These are phyloP conservation scores for Nymphalis polychloros DNA, from an alignment of 2,888 invertebrate genomes.

Conservation along the genomic window DNA sequence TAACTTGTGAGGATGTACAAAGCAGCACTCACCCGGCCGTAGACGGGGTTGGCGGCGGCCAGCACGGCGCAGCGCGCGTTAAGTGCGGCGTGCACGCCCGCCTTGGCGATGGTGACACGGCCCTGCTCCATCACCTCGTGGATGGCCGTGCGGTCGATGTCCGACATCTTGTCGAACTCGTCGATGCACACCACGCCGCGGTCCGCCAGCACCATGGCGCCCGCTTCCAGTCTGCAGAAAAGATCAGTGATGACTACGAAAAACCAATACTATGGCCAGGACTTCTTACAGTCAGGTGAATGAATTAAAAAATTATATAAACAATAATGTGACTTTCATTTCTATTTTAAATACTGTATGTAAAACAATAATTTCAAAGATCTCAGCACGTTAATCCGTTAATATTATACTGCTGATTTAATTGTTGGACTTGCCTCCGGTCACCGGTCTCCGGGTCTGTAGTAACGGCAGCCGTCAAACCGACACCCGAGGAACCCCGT, in stretches of 20 bases:
- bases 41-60: constrained; percentile 99
- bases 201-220: constrained; percentile 99
- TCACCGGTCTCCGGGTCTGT: constrained; percentile 97
- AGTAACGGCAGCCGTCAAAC: constrained; percentile 98
- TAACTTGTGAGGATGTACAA: too few relatives aligned
- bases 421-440: constrained; percentile 68
- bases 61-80: constrained; percentile 98
- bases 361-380: too few relatives aligned
- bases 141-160: constrained; percentile 98
- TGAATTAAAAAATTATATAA: too few relatives aligned
- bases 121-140: constrained; percentile 99
- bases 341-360: too few relatives aligned
- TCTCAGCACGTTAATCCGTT: not conserved
- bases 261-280: too few relatives aligned
- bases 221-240: constrained; percentile 90
- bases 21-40: constrained; percentile 87
- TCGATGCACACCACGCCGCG: constrained; percentile 98
- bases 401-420: too few relatives aligned
- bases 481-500: constrained; percentile 98
- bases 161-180: constrained; percentile 99
- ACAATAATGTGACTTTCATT: too few relatives aligned
- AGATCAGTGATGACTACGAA: too few relatives aligned
- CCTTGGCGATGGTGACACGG: constrained; percentile 98
- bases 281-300: too few relatives aligned
- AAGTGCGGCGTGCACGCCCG: constrained; percentile 98